Conservation (phyloP, 2,113 vertebrate species). For the Athene cunicularia region DNA sequence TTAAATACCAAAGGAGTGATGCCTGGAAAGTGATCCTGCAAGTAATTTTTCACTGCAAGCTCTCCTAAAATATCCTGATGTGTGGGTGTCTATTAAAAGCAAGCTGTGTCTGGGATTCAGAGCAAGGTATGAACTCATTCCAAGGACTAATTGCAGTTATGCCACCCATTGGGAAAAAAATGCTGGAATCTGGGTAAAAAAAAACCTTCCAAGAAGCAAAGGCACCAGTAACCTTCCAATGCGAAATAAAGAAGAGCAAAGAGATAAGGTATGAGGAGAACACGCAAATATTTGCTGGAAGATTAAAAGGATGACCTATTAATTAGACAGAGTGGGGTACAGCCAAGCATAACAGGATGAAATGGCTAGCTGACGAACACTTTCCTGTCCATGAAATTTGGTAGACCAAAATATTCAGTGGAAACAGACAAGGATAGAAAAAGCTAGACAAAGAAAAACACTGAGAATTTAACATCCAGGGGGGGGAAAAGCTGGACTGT, state of each 20-base stretch:
- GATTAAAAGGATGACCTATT: not conserved
- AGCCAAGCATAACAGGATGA: not conserved
- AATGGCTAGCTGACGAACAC: not conserved
- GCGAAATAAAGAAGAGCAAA: not conserved
- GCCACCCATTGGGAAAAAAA: not conserved
- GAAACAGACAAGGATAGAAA: not conserved
- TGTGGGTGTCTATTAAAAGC: slow-evolving; percentile 52
- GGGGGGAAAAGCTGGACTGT: not conserved
- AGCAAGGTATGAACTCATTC: slow-evolving; percentile 29
- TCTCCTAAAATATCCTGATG: slow-evolving; percentile 39
- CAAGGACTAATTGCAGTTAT: slow-evolving; percentile 10
- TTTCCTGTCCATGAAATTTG: not conserved
- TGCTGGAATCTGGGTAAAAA: not conserved
- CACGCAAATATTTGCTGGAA: not conserved
- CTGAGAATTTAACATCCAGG: not conserved
- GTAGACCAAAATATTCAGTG: not conserved
- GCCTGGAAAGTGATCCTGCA: not conserved
- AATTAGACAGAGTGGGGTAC: not conserved
- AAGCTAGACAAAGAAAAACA: not conserved
- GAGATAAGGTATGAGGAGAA: not conserved
- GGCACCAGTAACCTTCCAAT: not conserved
- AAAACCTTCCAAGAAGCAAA: not conserved
- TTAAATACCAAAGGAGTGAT: not conserved
- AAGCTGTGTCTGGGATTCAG: slow-evolving; percentile 12
- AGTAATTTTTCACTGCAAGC: slow-evolving; percentile 1